Evolutionary conservation across 2,113 vertebrate species (phyloP).

Genomic region (Hippocampus abdominalis): DNA sequence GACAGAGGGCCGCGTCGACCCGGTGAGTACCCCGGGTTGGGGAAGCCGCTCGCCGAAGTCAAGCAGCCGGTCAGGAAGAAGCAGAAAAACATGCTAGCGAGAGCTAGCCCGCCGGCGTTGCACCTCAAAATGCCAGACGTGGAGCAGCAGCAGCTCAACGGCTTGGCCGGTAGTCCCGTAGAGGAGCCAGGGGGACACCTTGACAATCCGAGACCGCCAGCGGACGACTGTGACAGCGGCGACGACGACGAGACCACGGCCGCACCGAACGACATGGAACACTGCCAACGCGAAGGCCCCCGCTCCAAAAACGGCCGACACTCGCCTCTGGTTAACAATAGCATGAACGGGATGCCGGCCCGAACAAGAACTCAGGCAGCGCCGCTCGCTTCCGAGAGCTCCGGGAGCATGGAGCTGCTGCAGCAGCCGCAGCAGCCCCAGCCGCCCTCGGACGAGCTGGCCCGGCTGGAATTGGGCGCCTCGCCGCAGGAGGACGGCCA

Average conservation of each 20-base stretch:
- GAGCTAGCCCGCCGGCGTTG: conserved; percentile 72
- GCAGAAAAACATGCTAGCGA: conserved; percentile 73
- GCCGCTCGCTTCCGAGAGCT: conserved; percentile 56
- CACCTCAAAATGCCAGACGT: conserved; percentile 76
- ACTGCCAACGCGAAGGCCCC: conserved; percentile 58
- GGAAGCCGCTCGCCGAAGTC: conserved; percentile 55
- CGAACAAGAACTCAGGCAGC: conserved; percentile 53
- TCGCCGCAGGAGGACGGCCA: conserved; percentile 69
- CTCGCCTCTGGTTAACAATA: conserved; percentile 62
- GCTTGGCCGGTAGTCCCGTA: conserved; percentile 80
- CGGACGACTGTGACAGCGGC: conserved; percentile 50
- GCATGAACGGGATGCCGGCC: conserved; percentile 64
- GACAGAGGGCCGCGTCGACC: conserved; percentile 74
- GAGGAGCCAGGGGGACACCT: conserved; percentile 68
- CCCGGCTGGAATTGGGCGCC: conserved; percentile 63
- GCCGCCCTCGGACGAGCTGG: conserved; percentile 73
- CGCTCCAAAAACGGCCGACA: conserved; percentile 70
- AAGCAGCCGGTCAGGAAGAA: conserved; percentile 62
- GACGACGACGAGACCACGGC: conserved; percentile 56
- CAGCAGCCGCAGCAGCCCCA: conserved; percentile 48
- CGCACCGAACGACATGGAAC: conserved; percentile 62
- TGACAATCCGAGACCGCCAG: conserved; percentile 59
- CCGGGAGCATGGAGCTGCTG: conserved; percentile 47
- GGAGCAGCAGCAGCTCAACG: conserved; percentile 85
- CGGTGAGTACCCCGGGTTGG: conserved; percentile 63